These are phyloP conservation scores for Bruchidius siliquastri DNA, from an alignment of 2,888 invertebrate genomes.

Conservation along the genomic window DNA sequence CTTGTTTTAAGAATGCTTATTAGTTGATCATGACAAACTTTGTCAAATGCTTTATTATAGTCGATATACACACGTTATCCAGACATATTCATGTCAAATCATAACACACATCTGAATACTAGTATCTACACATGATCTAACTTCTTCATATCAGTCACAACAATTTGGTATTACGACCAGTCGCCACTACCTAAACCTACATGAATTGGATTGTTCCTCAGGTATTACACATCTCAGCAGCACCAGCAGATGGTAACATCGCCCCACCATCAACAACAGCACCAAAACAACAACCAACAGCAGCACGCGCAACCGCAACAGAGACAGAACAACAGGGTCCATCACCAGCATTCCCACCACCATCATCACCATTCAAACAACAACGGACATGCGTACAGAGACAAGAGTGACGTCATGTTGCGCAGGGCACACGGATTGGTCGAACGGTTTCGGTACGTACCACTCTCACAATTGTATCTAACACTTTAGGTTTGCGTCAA, in stretches of 20 bases:
- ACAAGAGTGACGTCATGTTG: background rate
- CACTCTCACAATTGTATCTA: no score
- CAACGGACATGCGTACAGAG: slow-evolving; percentile 1
- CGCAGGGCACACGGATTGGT: slow-evolving; percentile 38
- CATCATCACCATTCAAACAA: slow-evolving; percentile 7
- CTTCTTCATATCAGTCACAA: no score
- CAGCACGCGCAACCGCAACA: background rate
- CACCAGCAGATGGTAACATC: background rate
- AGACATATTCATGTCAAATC: no score
- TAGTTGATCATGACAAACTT: no score
- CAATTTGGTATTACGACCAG: no score
- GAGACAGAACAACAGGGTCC: background rate
- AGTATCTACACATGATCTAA: no score
- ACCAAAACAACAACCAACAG: slow-evolving; percentile 7
- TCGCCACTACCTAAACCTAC: no score
- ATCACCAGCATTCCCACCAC: slow-evolving; percentile 5
- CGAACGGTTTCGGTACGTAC: slow-evolving; percentile 51
- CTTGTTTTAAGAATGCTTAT: no score
- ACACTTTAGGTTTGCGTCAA: no score
- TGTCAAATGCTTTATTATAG: no score
- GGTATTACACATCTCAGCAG: background rate
- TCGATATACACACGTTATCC: no score
- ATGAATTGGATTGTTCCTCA: background rate
- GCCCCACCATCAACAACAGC: slow-evolving; percentile 13
- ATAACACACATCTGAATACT: no score